phyloP scores from a whole-genome alignment of 2,113 vertebrate species.

The Poecilia latipinna region DNA sequence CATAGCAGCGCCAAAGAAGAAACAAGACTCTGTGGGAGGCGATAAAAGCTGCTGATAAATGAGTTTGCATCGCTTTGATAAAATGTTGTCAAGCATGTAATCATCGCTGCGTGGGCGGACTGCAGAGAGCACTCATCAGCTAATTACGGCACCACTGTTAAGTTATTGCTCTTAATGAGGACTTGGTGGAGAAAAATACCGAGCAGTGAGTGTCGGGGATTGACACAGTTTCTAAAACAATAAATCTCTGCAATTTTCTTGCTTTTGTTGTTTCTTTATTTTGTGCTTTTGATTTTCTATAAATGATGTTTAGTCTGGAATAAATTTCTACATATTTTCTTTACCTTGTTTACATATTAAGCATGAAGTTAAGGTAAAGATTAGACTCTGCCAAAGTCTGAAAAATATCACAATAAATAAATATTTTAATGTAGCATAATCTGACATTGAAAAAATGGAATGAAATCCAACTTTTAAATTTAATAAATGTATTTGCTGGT shows the following conservation, averaged over 20 bases:
- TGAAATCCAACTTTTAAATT: background rate
- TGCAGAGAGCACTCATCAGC: slow-evolving; percentile 11
- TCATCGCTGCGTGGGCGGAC: slow-evolving; percentile 20
- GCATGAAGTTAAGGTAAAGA: background rate
- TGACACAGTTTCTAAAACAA: background rate
- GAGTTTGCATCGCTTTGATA: background rate
- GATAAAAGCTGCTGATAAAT: slow-evolving; percentile 23
- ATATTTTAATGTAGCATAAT: background rate
- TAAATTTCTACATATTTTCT: background rate
- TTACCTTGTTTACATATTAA: background rate
- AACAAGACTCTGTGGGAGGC: slow-evolving; percentile 17
- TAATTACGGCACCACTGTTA: slow-evolving; percentile 4
- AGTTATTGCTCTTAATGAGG: slow-evolving; percentile 16
- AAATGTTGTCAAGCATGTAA: slow-evolving; percentile 33
- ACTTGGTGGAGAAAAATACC: slow-evolving; percentile 1
- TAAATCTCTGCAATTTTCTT: background rate
- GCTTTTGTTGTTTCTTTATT: background rate
- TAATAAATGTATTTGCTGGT: background rate
- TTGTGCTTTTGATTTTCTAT: background rate
- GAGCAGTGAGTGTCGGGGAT: background rate
- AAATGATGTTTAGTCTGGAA: background rate
- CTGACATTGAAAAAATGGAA: background rate
- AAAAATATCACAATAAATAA: background rate
- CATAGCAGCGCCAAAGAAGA: background rate
- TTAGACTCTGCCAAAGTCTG: background rate